Conservation (phyloP, 2,113 vertebrate species). For the Craseonycteris thonglongyai region DNA sequence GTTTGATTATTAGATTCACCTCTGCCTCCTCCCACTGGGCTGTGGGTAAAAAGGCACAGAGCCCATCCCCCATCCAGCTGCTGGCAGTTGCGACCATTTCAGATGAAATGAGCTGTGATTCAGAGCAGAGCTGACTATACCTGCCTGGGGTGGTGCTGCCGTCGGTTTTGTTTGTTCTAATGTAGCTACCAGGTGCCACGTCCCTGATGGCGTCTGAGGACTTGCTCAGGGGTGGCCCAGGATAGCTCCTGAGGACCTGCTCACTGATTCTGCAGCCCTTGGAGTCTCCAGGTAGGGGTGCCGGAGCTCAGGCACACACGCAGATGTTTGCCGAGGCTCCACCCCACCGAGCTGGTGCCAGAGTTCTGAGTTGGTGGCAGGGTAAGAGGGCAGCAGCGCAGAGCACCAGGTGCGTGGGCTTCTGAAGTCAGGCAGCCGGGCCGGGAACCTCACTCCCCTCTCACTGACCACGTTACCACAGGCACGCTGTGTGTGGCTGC, state of each 20-base stretch:
- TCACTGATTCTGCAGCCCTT: neutral
- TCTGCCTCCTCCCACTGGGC: neutral
- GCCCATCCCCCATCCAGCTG: neutral
- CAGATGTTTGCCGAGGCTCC: neutral
- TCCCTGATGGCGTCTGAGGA: neutral
- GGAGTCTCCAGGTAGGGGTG: neutral
- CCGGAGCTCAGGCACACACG: neutral
- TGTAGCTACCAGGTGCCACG: neutral
- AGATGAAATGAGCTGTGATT: neutral
- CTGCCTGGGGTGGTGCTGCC: neutral
- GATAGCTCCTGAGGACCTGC: neutral
- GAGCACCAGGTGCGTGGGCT: neutral
- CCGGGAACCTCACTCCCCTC: neutral
- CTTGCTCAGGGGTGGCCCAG: neutral
- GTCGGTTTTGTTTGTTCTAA: neutral
- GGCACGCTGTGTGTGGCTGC: neutral
- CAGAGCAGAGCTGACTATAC: neutral
- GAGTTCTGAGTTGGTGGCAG: neutral
- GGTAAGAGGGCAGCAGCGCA: neutral
- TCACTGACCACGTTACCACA: accelerated
- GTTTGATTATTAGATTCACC: neutral
- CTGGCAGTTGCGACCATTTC: neutral
- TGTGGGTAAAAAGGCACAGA: neutral
- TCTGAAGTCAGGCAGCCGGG: neutral
- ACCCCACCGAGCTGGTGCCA: neutral